phyloP scores from a whole-genome alignment of 2,113 vertebrate species.

The Aptenodytes forsteri region DNA sequence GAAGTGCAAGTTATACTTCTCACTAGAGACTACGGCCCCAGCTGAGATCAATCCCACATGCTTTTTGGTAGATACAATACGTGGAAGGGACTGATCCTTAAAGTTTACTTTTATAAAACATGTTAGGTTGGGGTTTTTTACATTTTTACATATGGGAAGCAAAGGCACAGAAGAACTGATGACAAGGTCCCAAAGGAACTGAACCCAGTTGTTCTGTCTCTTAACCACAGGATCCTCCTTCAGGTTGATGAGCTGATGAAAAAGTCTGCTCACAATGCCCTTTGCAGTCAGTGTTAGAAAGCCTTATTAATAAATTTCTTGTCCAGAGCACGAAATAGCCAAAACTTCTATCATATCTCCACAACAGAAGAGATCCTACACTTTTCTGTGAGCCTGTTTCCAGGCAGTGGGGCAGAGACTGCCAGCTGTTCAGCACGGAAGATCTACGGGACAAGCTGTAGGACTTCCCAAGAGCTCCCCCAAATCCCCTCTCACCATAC shows the following conservation, averaged over 20 bases:
- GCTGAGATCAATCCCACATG: background rate
- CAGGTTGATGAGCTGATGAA: background rate
- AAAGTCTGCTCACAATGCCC: background rate
- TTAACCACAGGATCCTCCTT: background rate
- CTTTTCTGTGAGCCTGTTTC: background rate
- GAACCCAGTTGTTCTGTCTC: background rate
- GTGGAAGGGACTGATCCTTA: too few relatives aligned
- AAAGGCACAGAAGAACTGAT: background rate
- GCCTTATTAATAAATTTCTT: background rate
- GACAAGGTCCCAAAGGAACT: background rate
- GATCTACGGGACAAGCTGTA: background rate
- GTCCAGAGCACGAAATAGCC: background rate
- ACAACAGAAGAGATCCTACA: background rate
- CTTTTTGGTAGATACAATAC: background rate
- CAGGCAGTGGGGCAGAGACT: background rate
- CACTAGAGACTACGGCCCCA: fast-evolving
- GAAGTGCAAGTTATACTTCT: background rate
- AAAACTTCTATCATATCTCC: background rate
- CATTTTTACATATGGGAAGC: background rate
- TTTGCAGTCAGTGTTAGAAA: background rate
- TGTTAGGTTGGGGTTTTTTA: background rate
- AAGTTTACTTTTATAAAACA: background rate
- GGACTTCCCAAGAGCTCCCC: background rate
- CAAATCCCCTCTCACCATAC: background rate
- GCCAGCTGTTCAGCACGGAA: background rate